These are phyloP conservation scores for Anoplopoma fimbria DNA, from an alignment of 2,113 vertebrate species.

Conservation along the genomic window DNA sequence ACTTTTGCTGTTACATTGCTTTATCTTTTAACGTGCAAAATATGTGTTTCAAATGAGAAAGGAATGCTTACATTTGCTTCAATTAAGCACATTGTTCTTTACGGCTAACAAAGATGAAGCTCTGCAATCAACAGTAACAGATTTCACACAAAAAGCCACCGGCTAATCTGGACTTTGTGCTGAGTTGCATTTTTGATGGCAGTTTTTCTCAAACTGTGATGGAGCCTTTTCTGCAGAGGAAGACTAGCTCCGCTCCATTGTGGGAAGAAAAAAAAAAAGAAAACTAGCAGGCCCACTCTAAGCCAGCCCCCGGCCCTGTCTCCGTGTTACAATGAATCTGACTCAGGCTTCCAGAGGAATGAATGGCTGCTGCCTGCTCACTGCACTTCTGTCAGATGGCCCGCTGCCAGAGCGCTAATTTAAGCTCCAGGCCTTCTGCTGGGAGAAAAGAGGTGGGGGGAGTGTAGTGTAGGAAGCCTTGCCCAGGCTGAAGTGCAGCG, in stretches of 20 bases:
- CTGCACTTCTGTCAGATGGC: conserved; percentile 72
- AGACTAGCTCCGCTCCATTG: conserved; percentile 39
- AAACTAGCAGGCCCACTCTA: conserved; percentile 45
- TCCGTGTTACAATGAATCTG: conserved; percentile 66
- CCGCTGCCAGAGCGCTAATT: conserved; percentile 78
- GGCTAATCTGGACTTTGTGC: conserved; percentile 36
- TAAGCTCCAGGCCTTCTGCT: conserved; percentile 79
- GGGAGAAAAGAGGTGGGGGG: conserved; percentile 54
- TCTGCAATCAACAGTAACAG: not conserved
- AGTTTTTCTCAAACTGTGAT: conserved; percentile 37
- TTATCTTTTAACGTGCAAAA: not conserved
- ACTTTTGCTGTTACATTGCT: not conserved
- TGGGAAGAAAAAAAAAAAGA: conserved; percentile 42
- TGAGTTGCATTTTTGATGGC: conserved; percentile 35
- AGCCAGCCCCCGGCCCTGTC: conserved; percentile 45
- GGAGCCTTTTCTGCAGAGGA: conserved; percentile 36
- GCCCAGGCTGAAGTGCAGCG: conserved; percentile 64
- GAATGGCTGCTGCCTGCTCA: conserved; percentile 75
- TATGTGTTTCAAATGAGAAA: not conserved
- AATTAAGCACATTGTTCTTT: not conserved
- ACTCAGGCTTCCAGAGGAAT: conserved; percentile 74
- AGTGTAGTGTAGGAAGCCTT: conserved; percentile 75
- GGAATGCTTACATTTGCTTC: not conserved
- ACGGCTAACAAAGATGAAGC: not conserved
- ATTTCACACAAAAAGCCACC: not conserved